phyloP scores from a whole-genome alignment of 1,140 invertebrate species.

The Vanessa tameamea region DNA sequence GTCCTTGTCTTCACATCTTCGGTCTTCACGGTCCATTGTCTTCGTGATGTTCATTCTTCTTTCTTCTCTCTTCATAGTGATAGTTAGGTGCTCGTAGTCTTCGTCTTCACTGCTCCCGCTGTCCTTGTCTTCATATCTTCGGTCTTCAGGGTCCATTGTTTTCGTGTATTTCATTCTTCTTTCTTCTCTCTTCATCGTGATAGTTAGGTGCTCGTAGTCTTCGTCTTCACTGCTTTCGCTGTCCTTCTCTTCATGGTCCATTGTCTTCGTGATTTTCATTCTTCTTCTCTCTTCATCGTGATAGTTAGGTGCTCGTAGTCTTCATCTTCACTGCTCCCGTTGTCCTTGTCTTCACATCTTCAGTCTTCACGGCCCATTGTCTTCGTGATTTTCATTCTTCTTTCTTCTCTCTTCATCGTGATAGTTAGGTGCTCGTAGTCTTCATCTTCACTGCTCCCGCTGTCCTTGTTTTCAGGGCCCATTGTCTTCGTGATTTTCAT shows the following conservation, averaged over 20 bases:
- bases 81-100: neutral
- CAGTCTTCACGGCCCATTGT: neutral
- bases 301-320: neutral
- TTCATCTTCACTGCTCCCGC: slow-evolving; percentile 11
- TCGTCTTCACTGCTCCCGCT: no score
- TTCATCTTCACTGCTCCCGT: no score
- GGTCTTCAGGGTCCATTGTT: neutral
- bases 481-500: neutral
- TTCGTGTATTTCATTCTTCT: no score
- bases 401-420: neutral
- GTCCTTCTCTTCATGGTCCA: neutral
- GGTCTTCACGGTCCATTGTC: neutral
- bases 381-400: neutral
- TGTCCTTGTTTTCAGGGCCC: neutral
- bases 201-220: slow-evolving; percentile 25
- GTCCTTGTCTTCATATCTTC: no score
- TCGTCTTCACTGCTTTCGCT: neutral
- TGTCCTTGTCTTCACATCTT: no score
- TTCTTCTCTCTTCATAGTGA: slow-evolving; percentile 14
- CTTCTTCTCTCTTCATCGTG: slow-evolving; percentile 21
- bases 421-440: slow-evolving; percentile 21
- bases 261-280: slow-evolving; percentile 7
- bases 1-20: no score
- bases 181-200: neutral
- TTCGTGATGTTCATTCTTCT: slow-evolving; percentile 10